Percentiles rank a stretch among this genome's conserved stretches.
Evolutionary conservation across 2,888 invertebrate genomes (phyloP).

Genomic region (Coenonympha arcania): DNA sequence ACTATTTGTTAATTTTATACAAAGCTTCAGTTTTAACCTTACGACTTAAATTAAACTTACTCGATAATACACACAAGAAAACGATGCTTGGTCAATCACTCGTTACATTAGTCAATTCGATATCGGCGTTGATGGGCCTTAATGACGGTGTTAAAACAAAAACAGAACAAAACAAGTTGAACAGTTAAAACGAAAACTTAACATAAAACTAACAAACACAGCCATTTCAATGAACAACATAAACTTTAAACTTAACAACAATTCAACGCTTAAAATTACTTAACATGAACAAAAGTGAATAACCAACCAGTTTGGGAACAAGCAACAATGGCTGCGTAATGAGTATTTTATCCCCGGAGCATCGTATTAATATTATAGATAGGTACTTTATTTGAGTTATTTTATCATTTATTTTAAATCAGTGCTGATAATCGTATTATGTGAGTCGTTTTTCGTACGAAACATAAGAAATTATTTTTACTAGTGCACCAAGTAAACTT

Average conservation of each 20-base stretch:
- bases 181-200: slow-evolving; percentile 70
- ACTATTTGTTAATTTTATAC: slow-evolving; percentile 67
- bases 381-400: slow-evolving; percentile 27
- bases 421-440: neutral
- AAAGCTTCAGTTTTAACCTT: slow-evolving; percentile 75
- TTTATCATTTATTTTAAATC: slow-evolving; percentile 27
- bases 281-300: slow-evolving; percentile 51
- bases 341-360: slow-evolving; percentile 52
- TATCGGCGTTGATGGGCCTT: slow-evolving; percentile 45
- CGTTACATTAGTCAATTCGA: slow-evolving; percentile 14
- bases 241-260: slow-evolving; percentile 64
- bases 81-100: too few relatives aligned
- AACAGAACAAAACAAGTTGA: slow-evolving; percentile 39
- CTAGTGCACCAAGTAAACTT: too few relatives aligned
- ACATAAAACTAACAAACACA: slow-evolving; percentile 75
- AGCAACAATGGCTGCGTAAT: slow-evolving; percentile 45
- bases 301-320: slow-evolving; percentile 32
- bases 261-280: slow-evolving; percentile 64
- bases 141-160: slow-evolving; percentile 61
- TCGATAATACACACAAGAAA: slow-evolving; percentile 18
- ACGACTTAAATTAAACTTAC: slow-evolving; percentile 32
- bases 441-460: slow-evolving; percentile 14
- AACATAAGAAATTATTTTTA: neutral
- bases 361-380: slow-evolving; percentile 28
- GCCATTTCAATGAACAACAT: slow-evolving; percentile 54